Evolutionary conservation across 2,888 invertebrate species (phyloP).

Genomic region (Drosophila ustulata): DNA sequence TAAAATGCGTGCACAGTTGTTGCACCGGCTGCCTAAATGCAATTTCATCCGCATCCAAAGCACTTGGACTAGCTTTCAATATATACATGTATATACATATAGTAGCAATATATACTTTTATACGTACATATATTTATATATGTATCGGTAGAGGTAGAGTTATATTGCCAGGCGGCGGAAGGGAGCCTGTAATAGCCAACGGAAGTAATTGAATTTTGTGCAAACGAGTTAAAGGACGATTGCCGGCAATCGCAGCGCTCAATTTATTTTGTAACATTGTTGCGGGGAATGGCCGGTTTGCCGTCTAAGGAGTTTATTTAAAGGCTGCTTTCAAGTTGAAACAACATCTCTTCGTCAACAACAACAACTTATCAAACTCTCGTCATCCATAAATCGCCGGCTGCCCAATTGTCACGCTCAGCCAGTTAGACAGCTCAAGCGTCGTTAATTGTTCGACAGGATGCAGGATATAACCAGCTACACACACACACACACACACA

Average conservation of each 20-base stretch:
- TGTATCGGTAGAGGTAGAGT: slow-evolving; percentile 32
- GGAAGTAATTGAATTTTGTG: slow-evolving; percentile 79
- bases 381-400: slow-evolving; percentile 60
- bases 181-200: slow-evolving; percentile 68
- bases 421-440: slow-evolving; percentile 39
- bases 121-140: slow-evolving; percentile 21
- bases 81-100: slow-evolving; percentile 21
- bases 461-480: slow-evolving; percentile 12
- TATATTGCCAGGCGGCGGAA: slow-evolving; percentile 35
- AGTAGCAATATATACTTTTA: slow-evolving; percentile 11
- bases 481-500: slow-evolving; percentile 4
- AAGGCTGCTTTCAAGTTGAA: slow-evolving; percentile 34
- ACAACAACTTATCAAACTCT: slow-evolving; percentile 35
- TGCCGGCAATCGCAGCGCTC: slow-evolving; percentile 67
- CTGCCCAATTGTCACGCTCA: slow-evolving; percentile 59
- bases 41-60: slow-evolving; percentile 53
- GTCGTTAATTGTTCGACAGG: slow-evolving; percentile 61
- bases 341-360: not conserved
- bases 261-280: slow-evolving; percentile 73
- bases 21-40: slow-evolving; percentile 67
- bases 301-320: slow-evolving; percentile 36
- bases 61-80: slow-evolving; percentile 21
- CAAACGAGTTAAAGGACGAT: slow-evolving; percentile 71
- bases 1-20: slow-evolving; percentile 78
- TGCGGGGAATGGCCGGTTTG: slow-evolving; percentile 28